phyloP scores from a whole-genome alignment of 2,797 vertebrate species.

The Sarcophilus harrisii region DNA sequence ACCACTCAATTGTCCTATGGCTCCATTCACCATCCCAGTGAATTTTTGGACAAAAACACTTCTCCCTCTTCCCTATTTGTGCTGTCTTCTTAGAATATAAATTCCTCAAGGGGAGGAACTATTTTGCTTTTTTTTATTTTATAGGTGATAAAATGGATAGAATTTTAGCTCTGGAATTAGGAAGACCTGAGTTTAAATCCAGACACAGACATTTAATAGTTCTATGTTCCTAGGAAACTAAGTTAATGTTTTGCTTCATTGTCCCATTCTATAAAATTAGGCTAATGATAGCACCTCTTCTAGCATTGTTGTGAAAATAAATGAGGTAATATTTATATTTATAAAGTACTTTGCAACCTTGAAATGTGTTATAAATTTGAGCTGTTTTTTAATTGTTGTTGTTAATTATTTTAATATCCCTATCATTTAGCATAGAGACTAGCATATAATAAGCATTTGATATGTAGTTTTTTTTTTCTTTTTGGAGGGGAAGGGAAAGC shows the following conservation, averaged over 20 bases:
- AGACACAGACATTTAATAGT: neutral
- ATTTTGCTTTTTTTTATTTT: neutral
- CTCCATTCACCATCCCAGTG: neutral
- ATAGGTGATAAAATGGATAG: neutral
- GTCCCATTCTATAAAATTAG: neutral
- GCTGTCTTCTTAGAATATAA: neutral
- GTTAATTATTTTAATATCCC: neutral
- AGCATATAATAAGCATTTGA: neutral
- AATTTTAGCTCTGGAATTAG: neutral
- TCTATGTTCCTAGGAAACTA: neutral
- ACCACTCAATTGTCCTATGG: neutral
- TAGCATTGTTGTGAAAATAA: neutral
- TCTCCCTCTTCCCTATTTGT: neutral
- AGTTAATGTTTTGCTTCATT: neutral
- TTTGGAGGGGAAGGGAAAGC: neutral
- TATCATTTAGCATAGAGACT: neutral
- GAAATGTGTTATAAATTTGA: neutral
- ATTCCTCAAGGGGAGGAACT: neutral
- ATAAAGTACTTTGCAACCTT: neutral
- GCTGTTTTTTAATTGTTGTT: neutral
- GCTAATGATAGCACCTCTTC: neutral
- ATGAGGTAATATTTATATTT: neutral
- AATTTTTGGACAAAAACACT: neutral
- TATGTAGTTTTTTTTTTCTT: neutral
- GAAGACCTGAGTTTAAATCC: neutral